Evolutionary conservation across 2,113 vertebrate genomes (phyloP).

Genomic region (Pycnonotus jocosus): DNA sequence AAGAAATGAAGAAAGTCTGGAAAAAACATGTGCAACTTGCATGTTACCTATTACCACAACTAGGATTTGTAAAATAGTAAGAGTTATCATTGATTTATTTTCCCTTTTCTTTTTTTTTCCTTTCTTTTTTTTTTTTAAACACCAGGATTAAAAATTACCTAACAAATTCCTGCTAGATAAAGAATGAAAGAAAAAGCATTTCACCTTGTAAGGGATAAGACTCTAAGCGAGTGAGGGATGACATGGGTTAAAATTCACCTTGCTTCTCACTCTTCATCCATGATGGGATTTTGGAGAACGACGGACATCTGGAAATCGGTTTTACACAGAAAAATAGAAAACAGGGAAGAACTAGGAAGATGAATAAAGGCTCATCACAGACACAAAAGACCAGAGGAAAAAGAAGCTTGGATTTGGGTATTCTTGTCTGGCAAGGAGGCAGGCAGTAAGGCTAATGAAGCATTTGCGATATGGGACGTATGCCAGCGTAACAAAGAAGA

Average conservation of each 20-base stretch:
- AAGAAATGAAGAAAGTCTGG: background rate
- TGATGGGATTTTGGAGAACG: slow-evolving; percentile 57
- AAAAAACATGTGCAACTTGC: background rate
- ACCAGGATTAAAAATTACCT: background rate
- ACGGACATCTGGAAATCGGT: slow-evolving; percentile 80
- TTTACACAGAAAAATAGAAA: slow-evolving; percentile 69
- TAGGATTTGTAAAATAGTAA: background rate
- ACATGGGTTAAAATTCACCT: slow-evolving; percentile 71
- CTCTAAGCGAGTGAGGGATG: background rate
- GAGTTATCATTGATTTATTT: background rate
- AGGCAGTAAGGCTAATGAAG: slow-evolving; percentile 88
- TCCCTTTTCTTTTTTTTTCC: background rate
- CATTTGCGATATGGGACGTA: slow-evolving; percentile 79
- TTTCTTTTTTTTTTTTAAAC: background rate
- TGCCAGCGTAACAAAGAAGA: slow-evolving; percentile 86
- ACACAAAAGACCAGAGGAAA: slow-evolving; percentile 79
- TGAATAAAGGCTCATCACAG: slow-evolving; percentile 78
- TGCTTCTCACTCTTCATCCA: slow-evolving; percentile 46
- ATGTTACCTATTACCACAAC: background rate
- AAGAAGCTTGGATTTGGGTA: slow-evolving; percentile 82
- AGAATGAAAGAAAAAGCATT: background rate
- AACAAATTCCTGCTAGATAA: background rate
- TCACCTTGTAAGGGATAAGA: background rate
- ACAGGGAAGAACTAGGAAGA: slow-evolving; percentile 77
- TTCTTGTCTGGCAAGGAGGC: slow-evolving; percentile 86